Percentiles rank a stretch among this genome's conserved stretches.
Conservation (phyloP, 2,113 vertebrate species). For the Probosciger aterrimus region DNA sequence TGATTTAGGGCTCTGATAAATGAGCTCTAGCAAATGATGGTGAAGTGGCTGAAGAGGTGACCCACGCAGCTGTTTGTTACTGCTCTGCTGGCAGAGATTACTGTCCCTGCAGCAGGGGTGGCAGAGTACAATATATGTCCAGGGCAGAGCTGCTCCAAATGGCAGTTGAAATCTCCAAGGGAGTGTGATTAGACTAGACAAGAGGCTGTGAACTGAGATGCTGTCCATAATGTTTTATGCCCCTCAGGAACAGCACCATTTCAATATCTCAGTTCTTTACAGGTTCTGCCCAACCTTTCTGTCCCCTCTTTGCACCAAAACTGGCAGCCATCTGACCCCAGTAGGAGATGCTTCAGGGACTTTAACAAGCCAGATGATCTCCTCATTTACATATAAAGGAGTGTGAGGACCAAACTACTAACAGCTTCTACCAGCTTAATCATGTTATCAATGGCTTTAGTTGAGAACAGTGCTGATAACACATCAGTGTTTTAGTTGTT, state of each 20-base stretch:
- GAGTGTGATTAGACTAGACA: background rate
- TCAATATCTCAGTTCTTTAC: background rate
- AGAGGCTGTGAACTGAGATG: background rate
- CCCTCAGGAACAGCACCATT: background rate
- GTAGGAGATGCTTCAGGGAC: background rate
- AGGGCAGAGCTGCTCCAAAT: background rate
- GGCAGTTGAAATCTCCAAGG: background rate
- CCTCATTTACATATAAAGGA: background rate
- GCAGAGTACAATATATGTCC: background rate
- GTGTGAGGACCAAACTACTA: background rate
- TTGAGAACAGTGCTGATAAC: background rate
- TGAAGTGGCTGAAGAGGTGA: background rate
- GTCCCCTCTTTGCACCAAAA: background rate
- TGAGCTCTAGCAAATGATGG: background rate
- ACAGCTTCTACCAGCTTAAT: background rate
- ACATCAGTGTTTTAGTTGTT: background rate
- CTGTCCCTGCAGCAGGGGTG: background rate
- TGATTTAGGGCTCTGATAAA: conserved; percentile 14
- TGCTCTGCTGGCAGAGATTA: background rate
- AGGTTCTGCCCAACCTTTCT: background rate
- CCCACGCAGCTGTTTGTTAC: background rate
- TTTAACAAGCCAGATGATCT: background rate
- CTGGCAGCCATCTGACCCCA: background rate
- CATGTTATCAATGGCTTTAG: background rate
- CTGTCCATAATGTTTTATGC: background rate